A percentile compares a stretch with the other conserved stretches of the same genome.
Evolutionary conservation across 2,113 vertebrate species (phyloP).

Genomic region (Triplophysa rosa): DNA sequence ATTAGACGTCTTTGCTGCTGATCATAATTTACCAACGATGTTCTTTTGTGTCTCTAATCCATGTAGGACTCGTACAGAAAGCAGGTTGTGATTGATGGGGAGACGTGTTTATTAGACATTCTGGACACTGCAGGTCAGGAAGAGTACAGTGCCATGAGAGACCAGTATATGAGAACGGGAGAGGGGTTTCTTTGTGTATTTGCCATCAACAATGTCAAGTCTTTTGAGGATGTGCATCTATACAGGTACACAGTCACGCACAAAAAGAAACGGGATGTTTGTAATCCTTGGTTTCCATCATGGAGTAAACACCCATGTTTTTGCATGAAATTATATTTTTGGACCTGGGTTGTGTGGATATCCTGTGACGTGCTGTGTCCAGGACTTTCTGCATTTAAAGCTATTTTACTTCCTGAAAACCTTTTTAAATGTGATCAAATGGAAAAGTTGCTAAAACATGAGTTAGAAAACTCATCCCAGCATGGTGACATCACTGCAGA

Average conservation of each 20-base stretch:
- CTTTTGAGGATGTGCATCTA: constrained; percentile 83
- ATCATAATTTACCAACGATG: not conserved
- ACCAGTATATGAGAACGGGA: constrained; percentile 85
- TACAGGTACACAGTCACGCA: constrained; percentile 72
- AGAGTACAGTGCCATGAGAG: constrained; percentile 83
- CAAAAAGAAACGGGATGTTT: not conserved
- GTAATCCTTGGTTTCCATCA: not conserved
- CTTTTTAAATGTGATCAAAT: not conserved
- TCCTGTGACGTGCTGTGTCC: not conserved
- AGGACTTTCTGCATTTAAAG: not conserved
- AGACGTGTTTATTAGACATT: constrained; percentile 79
- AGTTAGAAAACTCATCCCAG: not conserved
- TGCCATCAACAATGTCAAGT: constrained; percentile 84
- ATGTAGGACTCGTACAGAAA: constrained; percentile 77
- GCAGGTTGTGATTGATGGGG: constrained; percentile 78
- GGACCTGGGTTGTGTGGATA: not conserved
- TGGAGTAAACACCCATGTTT: not conserved
- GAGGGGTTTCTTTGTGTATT: constrained; percentile 89
- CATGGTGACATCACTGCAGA: not conserved
- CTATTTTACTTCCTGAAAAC: not conserved
- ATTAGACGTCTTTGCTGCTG: not conserved
- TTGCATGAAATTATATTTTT: not conserved
- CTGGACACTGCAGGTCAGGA: constrained; percentile 80
- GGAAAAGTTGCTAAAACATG: not conserved
- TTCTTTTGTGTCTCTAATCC: not conserved